Conservation (phyloP, 2,113 vertebrate genomes). For the Vulpes ferrilata region DNA sequence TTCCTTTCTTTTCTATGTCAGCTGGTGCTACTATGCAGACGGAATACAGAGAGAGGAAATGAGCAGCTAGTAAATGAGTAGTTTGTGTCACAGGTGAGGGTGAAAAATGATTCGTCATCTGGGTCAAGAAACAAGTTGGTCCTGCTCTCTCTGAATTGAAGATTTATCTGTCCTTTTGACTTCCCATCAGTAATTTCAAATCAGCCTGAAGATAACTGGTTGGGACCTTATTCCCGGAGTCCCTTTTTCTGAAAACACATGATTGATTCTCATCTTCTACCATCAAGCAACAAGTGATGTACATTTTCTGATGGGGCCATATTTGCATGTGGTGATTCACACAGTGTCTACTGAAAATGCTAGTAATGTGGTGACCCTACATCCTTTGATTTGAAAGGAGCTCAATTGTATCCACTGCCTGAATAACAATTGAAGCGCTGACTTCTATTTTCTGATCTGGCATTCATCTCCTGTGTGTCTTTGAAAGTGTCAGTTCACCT, state of each 20-base stretch:
- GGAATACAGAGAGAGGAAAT: slow-evolving; percentile 85
- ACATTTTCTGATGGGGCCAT: neutral
- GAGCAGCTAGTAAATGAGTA: slow-evolving; percentile 77
- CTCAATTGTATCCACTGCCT: neutral
- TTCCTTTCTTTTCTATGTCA: slow-evolving; percentile 78
- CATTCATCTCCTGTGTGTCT: neutral
- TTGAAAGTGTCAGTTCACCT: neutral
- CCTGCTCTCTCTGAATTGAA: slow-evolving; percentile 67
- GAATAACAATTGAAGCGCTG: neutral
- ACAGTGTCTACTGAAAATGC: neutral
- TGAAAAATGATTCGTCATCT: slow-evolving; percentile 79
- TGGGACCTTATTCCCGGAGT: slow-evolving; percentile 30
- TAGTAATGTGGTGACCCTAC: neutral
- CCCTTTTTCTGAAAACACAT: slow-evolving; percentile 53
- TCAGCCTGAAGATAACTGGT: slow-evolving; percentile 58
- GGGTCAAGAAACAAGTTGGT: slow-evolving; percentile 75
- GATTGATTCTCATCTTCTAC: slow-evolving; percentile 2
- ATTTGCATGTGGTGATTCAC: neutral
- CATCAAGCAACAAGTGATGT: neutral
- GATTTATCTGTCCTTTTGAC: slow-evolving; percentile 47
- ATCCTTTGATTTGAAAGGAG: neutral
- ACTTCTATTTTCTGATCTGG: neutral
- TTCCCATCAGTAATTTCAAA: slow-evolving; percentile 67
- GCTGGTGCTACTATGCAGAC: slow-evolving; percentile 80
- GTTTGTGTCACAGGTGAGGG: slow-evolving; percentile 83